Conservation (phyloP, 2,888 invertebrate species). For the Stomorhina lunata region DNA sequence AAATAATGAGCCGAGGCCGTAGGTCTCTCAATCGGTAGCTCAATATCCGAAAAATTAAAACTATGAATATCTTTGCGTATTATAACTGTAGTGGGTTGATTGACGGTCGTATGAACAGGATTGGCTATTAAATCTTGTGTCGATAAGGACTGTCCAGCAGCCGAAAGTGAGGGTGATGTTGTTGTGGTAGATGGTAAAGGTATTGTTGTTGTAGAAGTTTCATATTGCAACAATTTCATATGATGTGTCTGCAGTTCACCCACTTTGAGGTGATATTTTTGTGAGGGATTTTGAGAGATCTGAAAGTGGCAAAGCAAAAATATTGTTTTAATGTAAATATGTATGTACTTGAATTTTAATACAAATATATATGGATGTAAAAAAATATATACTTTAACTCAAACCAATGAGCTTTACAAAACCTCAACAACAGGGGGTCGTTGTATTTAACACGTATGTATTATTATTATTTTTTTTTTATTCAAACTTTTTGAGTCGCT, state of each 20-base stretch:
- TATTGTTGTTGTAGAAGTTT: constrained; percentile 60
- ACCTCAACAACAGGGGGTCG: constrained; percentile 56
- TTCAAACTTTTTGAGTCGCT: neutral
- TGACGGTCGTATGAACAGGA: constrained; percentile 60
- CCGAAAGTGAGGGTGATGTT: constrained; percentile 18
- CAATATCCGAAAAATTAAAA: constrained; percentile 79
- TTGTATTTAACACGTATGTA: constrained; percentile 40
- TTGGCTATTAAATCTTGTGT: constrained; percentile 56
- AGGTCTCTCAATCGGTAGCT: constrained; percentile 76
- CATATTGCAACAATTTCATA: constrained; percentile 58
- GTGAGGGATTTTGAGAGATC: constrained; percentile 62
- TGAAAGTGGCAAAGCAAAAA: constrained; percentile 10
- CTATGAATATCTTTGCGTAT: constrained; percentile 79
- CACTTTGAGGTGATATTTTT: constrained; percentile 58
- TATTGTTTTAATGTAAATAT: constrained; percentile 4
- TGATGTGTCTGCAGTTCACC: constrained; percentile 59
- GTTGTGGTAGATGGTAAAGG: constrained; percentile 38
- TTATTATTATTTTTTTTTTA: constrained; percentile 1
- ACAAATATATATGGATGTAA: neutral
- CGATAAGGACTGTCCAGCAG: constrained; percentile 46
- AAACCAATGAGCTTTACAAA: constrained; percentile 25
- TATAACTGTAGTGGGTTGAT: constrained; percentile 76
- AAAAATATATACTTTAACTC: constrained; percentile 37
- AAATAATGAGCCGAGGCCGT: constrained; percentile 75
- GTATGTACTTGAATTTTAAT: neutral